Evolutionary conservation across 2,888 invertebrate species (phyloP).

Genomic region (Megastigmus dorsalis): DNA sequence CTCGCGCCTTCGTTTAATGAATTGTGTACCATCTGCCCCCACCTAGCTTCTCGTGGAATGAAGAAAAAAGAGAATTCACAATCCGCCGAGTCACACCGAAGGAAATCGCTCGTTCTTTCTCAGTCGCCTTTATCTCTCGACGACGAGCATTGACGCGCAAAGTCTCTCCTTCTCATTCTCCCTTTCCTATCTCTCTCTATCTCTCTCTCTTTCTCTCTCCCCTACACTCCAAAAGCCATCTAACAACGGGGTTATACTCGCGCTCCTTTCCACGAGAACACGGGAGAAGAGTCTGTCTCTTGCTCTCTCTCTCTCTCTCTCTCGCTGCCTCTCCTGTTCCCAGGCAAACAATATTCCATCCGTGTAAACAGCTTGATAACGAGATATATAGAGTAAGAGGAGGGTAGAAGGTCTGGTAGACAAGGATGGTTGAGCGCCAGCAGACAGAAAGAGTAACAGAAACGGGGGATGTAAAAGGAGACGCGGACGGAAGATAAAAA

Average conservation of each 20-base stretch:
- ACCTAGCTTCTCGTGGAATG: not conserved
- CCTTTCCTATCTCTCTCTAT: not conserved
- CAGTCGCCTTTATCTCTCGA: not conserved
- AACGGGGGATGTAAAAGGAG: no score
- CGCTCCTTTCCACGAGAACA: not conserved
- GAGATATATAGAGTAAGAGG: constrained; percentile 54
- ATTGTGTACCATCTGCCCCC: constrained; percentile 39
- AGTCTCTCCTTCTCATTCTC: constrained; percentile 36
- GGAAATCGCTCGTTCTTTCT: constrained; percentile 40
- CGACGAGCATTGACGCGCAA: no score
- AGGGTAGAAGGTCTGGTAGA: constrained; percentile 11
- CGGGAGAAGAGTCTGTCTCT: not conserved
- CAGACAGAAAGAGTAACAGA: no score
- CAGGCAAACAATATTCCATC: constrained; percentile 63
- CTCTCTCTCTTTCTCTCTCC: not conserved
- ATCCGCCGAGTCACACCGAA: constrained; percentile 22
- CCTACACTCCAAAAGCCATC: constrained; percentile 6
- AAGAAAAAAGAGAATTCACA: constrained; percentile 13
- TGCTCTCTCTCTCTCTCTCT: constrained; percentile 36
- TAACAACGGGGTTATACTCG: constrained; percentile 25
- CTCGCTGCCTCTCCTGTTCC: constrained; percentile 32
- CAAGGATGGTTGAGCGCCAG: constrained; percentile 12
- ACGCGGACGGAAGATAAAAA: not conserved
- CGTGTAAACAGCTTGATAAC: constrained; percentile 65
- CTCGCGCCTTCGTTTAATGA: constrained; percentile 46